These are phyloP conservation scores for Drosophila limbata DNA, from an alignment of 2,888 invertebrate genomes.

Conservation along the genomic window DNA sequence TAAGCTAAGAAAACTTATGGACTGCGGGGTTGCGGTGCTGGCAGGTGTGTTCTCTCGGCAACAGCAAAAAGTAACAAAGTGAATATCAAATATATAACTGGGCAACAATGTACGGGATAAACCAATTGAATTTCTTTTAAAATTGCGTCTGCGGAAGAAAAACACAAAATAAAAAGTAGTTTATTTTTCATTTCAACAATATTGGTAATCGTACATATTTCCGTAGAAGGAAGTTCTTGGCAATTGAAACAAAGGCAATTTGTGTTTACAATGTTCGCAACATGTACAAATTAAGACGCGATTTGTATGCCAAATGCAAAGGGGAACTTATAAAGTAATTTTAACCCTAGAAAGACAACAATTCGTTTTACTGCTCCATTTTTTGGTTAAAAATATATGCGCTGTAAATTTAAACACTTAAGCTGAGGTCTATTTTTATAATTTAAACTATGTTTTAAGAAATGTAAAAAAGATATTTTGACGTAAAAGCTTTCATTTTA, in stretches of 20 bases:
- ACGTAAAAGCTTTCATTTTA: too few relatives aligned
- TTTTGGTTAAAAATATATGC: background rate
- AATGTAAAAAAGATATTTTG: too few relatives aligned
- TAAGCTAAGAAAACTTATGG: slow-evolving; percentile 8
- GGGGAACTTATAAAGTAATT: slow-evolving; percentile 21
- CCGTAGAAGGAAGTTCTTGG: slow-evolving; percentile 53
- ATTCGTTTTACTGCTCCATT: background rate
- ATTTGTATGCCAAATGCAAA: slow-evolving; percentile 57
- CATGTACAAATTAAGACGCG: slow-evolving; percentile 25
- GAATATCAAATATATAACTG: slow-evolving; percentile 4
- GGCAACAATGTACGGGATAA: slow-evolving; percentile 30
- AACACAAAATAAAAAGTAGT: slow-evolving; percentile 11
- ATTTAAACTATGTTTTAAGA: too few relatives aligned
- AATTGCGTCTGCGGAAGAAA: background rate
- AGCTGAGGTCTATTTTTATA: too few relatives aligned
- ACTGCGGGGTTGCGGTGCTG: slow-evolving; percentile 11
- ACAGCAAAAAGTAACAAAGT: background rate
- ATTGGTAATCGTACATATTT: slow-evolving; percentile 7
- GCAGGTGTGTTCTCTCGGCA: slow-evolving; percentile 26
- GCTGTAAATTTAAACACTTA: too few relatives aligned
- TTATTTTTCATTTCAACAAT: slow-evolving; percentile 13
- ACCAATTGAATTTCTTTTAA: slow-evolving; percentile 25
- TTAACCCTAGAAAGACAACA: slow-evolving; percentile 50
- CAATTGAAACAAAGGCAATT: slow-evolving; percentile 47
- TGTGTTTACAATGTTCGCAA: slow-evolving; percentile 26